phyloP scores from a whole-genome alignment of 1,140 invertebrate species.

The Lepidurus apus region DNA sequence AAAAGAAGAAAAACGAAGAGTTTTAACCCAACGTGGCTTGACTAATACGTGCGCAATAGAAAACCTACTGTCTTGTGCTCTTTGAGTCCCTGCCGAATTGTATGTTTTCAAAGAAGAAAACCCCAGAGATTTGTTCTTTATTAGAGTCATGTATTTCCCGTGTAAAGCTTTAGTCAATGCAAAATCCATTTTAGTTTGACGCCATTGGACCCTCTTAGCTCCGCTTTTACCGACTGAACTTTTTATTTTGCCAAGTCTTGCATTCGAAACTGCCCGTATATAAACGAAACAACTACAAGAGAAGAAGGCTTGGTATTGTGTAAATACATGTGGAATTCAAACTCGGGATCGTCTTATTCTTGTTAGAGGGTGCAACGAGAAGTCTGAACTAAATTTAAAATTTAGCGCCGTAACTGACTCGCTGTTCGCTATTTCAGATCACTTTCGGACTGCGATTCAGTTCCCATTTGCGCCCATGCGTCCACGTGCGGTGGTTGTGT shows the following conservation, averaged over 20 bases:
- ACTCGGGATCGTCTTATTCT: not conserved
- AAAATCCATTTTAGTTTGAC: conserved; percentile 22
- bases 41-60: conserved; percentile 21
- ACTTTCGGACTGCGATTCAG: too few relatives aligned
- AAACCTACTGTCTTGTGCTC: conserved; percentile 9
- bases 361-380: not conserved
- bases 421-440: too few relatives aligned
- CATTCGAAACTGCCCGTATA: not conserved
- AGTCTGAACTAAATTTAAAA: too few relatives aligned
- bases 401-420: too few relatives aligned
- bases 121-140: not conserved
- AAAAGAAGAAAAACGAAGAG: not conserved
- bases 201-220: not conserved
- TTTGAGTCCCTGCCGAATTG: not conserved
- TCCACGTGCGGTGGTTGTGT: too few relatives aligned
- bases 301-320: not conserved
- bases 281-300: not conserved
- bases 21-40: conserved; percentile 15
- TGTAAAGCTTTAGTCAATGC: conserved; percentile 12
- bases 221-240: not conserved
- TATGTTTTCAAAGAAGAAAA: not conserved
- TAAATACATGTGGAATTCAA: conserved; percentile 22
- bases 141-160: not conserved
- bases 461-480: too few relatives aligned
- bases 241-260: conserved; percentile 5